A percentile compares a stretch with the other conserved stretches of the same genome.
Evolutionary conservation across 1,140 invertebrate genomes (phyloP).

Genomic region (Drosophila ficusphila): DNA sequence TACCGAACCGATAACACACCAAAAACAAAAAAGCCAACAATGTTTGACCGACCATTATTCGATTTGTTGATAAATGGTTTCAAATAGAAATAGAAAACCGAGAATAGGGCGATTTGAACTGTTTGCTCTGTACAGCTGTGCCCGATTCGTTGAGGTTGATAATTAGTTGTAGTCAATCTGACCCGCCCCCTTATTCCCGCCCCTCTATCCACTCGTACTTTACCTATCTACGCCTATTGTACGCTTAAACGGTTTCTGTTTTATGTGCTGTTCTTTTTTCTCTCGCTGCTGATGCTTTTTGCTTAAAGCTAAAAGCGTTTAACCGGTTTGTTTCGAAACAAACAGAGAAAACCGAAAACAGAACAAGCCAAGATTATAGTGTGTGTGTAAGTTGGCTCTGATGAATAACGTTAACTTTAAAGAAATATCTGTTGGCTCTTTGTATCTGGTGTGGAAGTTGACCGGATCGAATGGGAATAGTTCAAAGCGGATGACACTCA

Average conservation of each 20-base stretch:
- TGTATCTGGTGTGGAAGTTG: slow-evolving; percentile 2
- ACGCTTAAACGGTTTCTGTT: slow-evolving; percentile 71
- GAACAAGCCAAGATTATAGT: slow-evolving; percentile 37
- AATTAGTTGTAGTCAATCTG: slow-evolving; percentile 58
- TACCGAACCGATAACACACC: slow-evolving; percentile 34
- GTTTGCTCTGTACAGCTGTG: slow-evolving; percentile 58
- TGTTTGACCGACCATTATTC: slow-evolving; percentile 43
- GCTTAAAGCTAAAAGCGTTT: slow-evolving; percentile 56
- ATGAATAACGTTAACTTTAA: slow-evolving; percentile 51
- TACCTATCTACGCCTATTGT: slow-evolving; percentile 56
- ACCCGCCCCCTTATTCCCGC: not conserved
- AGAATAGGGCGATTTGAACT: slow-evolving; percentile 15
- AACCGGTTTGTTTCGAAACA: slow-evolving; percentile 78
- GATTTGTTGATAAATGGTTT: slow-evolving; percentile 42
- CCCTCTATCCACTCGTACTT: slow-evolving; percentile 4
- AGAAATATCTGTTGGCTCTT: slow-evolving; percentile 29
- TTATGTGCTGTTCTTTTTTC: slow-evolving; percentile 31
- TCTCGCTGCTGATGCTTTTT: slow-evolving; percentile 30
- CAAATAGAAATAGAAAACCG: slow-evolving; percentile 32
- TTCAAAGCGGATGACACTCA: slow-evolving; percentile 5
- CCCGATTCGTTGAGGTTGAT: slow-evolving; percentile 66
- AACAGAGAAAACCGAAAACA: slow-evolving; percentile 68
- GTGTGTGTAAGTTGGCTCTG: slow-evolving; percentile 33
- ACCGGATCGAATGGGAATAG: slow-evolving; percentile 2
- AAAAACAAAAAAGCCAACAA: slow-evolving; percentile 42